These are phyloP conservation scores for Phengaris arion DNA, from an alignment of 2,888 invertebrate genomes.

Conservation along the genomic window DNA sequence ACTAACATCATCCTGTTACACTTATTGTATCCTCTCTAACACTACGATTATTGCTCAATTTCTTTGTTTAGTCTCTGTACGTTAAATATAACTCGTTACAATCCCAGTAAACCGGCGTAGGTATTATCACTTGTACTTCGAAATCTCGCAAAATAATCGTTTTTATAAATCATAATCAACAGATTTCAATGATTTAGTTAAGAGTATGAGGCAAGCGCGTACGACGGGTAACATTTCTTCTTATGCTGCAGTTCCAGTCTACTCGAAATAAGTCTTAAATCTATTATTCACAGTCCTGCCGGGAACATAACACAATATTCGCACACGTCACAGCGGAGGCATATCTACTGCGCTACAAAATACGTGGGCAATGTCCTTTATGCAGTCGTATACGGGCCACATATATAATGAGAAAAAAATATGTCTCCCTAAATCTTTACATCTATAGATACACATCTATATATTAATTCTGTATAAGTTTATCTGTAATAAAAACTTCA, in stretches of 20 bases:
- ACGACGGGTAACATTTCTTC: slow-evolving; percentile 51
- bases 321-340: slow-evolving; percentile 66
- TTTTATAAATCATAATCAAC: background rate
- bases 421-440: slow-evolving; percentile 73
- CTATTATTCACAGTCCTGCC: slow-evolving; percentile 74
- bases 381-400: slow-evolving; percentile 72
- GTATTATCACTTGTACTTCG: background rate
- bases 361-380: slow-evolving; percentile 78
- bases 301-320: slow-evolving; percentile 57
- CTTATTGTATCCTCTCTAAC: slow-evolving; percentile 31
- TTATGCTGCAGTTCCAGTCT: slow-evolving; percentile 69
- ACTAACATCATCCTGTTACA: slow-evolving; percentile 48
- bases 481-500: slow-evolving; percentile 59
- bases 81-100: background rate
- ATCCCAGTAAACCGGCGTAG: background rate
- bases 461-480: slow-evolving; percentile 55
- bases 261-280: slow-evolving; percentile 54
- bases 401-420: slow-evolving; percentile 68
- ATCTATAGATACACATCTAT: slow-evolving; percentile 56
- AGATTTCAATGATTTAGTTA: slow-evolving; percentile 19
- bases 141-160: background rate
- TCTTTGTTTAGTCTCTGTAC: slow-evolving; percentile 1
- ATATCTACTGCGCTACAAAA: slow-evolving; percentile 74
- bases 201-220: slow-evolving; percentile 36
- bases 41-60: slow-evolving; percentile 34